Conservation (phyloP, 1,140 invertebrate genomes). For the Caerostris darwini region DNA sequence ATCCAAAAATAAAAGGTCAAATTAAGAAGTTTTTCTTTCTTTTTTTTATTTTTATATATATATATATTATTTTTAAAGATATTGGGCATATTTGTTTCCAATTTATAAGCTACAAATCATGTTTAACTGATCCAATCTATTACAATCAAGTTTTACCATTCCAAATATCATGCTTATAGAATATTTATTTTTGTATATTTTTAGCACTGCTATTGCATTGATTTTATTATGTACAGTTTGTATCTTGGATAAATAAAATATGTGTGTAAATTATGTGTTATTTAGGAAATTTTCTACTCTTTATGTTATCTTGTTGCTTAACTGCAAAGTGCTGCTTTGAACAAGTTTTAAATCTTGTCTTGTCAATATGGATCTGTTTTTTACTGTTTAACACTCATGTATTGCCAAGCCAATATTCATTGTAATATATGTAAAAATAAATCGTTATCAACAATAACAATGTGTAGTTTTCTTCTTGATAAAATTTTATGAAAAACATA, state of each 20-base stretch:
- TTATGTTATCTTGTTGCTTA: slow-evolving; percentile 31
- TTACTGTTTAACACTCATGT: slow-evolving; percentile 19
- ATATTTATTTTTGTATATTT: slow-evolving; percentile 76
- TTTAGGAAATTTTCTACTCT: slow-evolving; percentile 2
- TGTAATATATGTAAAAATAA: slow-evolving; percentile 41
- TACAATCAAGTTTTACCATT: slow-evolving; percentile 52
- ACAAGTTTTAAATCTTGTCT: slow-evolving; percentile 19
- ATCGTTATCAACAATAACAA: slow-evolving; percentile 6
- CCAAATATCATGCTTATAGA: slow-evolving; percentile 52
- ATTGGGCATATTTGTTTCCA: too few relatives aligned
- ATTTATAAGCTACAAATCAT: too few relatives aligned
- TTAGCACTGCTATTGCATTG: slow-evolving; percentile 53
- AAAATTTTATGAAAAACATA: too few relatives aligned
- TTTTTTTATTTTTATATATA: too few relatives aligned
- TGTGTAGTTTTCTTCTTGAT: neutral
- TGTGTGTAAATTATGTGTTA: slow-evolving; percentile 43
- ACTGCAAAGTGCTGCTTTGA: neutral
- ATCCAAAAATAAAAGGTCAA: too few relatives aligned
- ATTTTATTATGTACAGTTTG: slow-evolving; percentile 72
- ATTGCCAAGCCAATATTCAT: slow-evolving; percentile 19
- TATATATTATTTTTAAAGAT: too few relatives aligned
- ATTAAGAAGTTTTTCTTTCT: too few relatives aligned
- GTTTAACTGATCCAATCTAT: slow-evolving; percentile 1
- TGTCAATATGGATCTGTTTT: neutral
- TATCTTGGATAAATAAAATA: neutral